Percentiles rank a stretch among this genome's conserved stretches.
Evolutionary conservation across 1,140 invertebrate genomes (phyloP).

Genomic region (Drepana arcuata): DNA sequence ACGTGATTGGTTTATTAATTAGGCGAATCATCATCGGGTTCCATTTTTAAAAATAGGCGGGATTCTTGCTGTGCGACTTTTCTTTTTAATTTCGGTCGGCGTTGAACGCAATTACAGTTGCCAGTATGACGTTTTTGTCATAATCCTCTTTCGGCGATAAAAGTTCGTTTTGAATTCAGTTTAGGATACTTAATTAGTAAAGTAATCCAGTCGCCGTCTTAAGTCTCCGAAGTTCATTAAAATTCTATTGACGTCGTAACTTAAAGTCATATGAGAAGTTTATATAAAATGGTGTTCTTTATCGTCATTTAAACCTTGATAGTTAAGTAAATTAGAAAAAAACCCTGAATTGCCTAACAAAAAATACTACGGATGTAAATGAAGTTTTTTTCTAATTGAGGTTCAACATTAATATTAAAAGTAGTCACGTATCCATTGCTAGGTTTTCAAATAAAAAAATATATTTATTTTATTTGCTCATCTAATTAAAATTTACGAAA

Average conservation of each 20-base stretch:
- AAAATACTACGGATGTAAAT: too few species aligned
- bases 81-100: slow-evolving; percentile 67
- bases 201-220: slow-evolving; percentile 23
- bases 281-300: too few species aligned
- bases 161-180: slow-evolving; percentile 36
- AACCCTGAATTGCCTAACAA: too few species aligned
- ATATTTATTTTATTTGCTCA: too few species aligned
- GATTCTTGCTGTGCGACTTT: slow-evolving; percentile 67
- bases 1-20: slow-evolving; percentile 73
- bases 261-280: too few species aligned
- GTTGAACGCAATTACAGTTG: slow-evolving; percentile 66
- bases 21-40: slow-evolving; percentile 69
- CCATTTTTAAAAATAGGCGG: slow-evolving; percentile 72
- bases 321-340: too few species aligned
- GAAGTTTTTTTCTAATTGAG: too few species aligned
- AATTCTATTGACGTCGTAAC: slow-evolving; percentile 10
- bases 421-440: too few species aligned
- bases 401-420: too few species aligned
- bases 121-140: slow-evolving; percentile 50
- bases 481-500: too few species aligned
- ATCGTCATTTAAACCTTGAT: too few species aligned
- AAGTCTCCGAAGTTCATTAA: slow-evolving; percentile 8
- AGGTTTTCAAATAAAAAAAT: too few species aligned
- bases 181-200: slow-evolving; percentile 44
- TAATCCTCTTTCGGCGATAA: slow-evolving; percentile 41